phyloP scores from a whole-genome alignment of 2,888 invertebrate genomes.

The Ophion ventricosus region DNA sequence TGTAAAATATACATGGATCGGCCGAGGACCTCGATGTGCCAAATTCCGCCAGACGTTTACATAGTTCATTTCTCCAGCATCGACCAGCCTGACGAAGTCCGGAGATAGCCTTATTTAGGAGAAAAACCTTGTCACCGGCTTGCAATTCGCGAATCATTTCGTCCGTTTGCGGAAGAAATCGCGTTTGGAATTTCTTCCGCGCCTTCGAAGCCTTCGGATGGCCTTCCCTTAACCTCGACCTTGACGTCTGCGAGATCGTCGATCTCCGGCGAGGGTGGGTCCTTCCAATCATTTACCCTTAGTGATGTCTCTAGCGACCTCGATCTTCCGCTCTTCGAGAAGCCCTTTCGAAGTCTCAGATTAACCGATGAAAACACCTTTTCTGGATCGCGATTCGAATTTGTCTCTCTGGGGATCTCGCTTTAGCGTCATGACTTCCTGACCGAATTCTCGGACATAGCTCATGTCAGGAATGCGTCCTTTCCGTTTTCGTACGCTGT shows the following conservation, averaged over 20 bases:
- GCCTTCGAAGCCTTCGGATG: neutral
- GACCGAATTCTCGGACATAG: neutral
- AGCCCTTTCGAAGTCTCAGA: neutral
- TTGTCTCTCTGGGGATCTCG: neutral
- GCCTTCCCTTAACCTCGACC: neutral
- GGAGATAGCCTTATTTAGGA: neutral
- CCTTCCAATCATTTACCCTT: neutral
- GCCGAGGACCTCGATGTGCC: conserved; percentile 55
- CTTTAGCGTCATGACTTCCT: neutral
- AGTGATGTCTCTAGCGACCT: neutral
- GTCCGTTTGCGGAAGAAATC: too few relatives aligned
- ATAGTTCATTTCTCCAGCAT: conserved; percentile 61
- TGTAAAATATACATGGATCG: conserved; percentile 56
- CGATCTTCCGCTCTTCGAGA: neutral
- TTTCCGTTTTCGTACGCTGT: neutral
- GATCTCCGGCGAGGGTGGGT: neutral
- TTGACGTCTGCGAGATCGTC: neutral
- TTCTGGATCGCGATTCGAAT: neutral
- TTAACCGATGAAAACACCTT: neutral
- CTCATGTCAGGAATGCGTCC: neutral
- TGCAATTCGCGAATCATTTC: neutral
- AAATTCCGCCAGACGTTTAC: conserved; percentile 32
- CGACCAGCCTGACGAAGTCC: conserved; percentile 52
- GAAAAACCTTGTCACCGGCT: neutral
- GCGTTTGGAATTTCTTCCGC: neutral